Percentiles rank a stretch among this genome's conserved stretches.
Conservation (phyloP, 2,888 invertebrate genomes). For the Rosalia funebris region DNA sequence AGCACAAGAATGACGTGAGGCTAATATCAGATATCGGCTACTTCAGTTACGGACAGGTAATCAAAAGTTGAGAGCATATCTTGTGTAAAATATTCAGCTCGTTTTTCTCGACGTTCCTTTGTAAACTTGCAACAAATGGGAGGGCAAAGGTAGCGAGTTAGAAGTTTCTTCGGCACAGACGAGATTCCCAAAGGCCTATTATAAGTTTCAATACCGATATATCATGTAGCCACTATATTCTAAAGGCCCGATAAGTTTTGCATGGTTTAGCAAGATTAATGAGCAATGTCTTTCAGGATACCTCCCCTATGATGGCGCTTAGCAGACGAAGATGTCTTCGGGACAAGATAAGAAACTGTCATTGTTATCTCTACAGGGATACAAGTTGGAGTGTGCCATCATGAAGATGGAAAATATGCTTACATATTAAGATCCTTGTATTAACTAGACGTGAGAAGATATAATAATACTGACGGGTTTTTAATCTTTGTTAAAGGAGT, state of each 20-base stretch:
- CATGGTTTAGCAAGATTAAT: constrained; percentile 65
- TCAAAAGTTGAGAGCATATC: constrained; percentile 57
- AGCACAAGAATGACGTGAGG: constrained; percentile 35
- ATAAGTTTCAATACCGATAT: constrained; percentile 63
- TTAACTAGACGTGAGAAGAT: constrained; percentile 11
- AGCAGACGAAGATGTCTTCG: constrained; percentile 29
- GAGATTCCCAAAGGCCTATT: constrained; percentile 60
- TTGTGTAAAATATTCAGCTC: constrained; percentile 56
- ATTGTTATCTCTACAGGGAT: constrained; percentile 9
- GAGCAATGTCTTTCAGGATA: constrained; percentile 60
- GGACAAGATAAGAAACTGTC: constrained; percentile 25
- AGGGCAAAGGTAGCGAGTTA: constrained; percentile 31
- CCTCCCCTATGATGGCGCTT: constrained; percentile 30
- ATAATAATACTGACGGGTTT: constrained; percentile 13
- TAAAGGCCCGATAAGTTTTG: constrained; percentile 60
- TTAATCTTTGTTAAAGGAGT: too few relatives aligned
- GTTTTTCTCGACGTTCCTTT: constrained; percentile 54
- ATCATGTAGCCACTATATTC: constrained; percentile 61
- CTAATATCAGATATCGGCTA: constrained; percentile 50
- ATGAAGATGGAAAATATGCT: constrained; percentile 3
- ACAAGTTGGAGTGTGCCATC: not conserved
- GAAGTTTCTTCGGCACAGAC: constrained; percentile 44
- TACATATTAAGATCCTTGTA: not conserved
- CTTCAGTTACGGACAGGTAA: constrained; percentile 54
- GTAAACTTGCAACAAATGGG: constrained; percentile 57